Evolutionary conservation across 1,140 invertebrate species (phyloP).

Genomic region (Bombus balteatus): DNA sequence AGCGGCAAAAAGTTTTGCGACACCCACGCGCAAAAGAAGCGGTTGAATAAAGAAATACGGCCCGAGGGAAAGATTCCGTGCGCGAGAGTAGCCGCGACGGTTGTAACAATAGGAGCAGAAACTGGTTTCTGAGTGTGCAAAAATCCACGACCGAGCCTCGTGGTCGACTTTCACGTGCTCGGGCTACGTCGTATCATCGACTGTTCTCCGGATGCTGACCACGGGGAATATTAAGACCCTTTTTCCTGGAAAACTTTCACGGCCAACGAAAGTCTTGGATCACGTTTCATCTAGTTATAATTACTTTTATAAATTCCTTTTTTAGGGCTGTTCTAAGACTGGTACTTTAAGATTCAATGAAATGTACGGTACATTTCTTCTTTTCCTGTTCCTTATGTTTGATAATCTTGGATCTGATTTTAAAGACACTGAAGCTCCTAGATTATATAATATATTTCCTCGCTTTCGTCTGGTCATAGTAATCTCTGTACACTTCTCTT

Average conservation of each 20-base stretch:
- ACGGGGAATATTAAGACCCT: slow-evolving; percentile 24
- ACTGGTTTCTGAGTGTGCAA: slow-evolving; percentile 56
- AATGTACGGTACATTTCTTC: too few species aligned
- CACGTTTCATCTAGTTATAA: neutral
- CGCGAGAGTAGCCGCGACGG: neutral
- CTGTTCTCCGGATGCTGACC: slow-evolving; percentile 42
- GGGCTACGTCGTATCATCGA: slow-evolving; percentile 48
- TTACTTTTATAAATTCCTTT: neutral
- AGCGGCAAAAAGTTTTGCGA: slow-evolving; percentile 3
- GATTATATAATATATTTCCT: too few species aligned
- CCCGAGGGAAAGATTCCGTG: slow-evolving; percentile 25
- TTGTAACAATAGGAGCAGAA: slow-evolving; percentile 60
- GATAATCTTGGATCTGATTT: too few species aligned
- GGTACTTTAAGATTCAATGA: too few species aligned
- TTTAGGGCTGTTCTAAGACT: too few species aligned
- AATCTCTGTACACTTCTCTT: too few species aligned
- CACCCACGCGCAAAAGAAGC: neutral
- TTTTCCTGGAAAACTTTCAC: slow-evolving; percentile 2
- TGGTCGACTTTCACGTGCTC: slow-evolving; percentile 58
- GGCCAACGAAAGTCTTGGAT: neutral
- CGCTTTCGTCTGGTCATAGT: too few species aligned
- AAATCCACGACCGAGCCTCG: slow-evolving; percentile 53
- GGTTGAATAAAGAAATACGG: neutral
- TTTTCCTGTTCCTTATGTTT: too few species aligned
- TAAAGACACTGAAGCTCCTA: too few species aligned